Percentiles rank a stretch among this genome's conserved stretches.
Evolutionary conservation across 2,797 vertebrate species (phyloP).

Genomic region (Okamejei kenojei): DNA sequence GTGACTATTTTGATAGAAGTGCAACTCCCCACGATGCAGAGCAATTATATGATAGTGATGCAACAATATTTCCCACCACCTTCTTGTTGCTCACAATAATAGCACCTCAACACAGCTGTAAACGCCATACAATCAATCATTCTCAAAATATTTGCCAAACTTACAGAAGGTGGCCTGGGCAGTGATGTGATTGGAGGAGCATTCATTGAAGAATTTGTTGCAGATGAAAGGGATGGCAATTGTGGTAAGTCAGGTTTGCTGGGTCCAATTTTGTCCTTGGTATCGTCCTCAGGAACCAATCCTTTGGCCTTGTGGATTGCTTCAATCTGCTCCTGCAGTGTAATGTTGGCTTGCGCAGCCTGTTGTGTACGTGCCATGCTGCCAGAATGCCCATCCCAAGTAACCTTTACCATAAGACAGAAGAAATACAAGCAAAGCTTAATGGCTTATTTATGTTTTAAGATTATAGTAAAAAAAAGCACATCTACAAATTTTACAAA

Average conservation of each 20-base stretch:
- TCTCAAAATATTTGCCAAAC: neutral
- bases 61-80: neutral
- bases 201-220: conserved; percentile 64
- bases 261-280: conserved; percentile 93
- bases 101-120: neutral
- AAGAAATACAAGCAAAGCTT: neutral
- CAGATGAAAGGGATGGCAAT: conserved; percentile 62
- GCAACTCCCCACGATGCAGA: neutral
- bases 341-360: conserved; percentile 96
- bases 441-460: neutral
- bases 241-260: conserved; percentile 87
- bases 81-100: neutral
- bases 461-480: neutral
- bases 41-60: neutral
- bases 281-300: conserved; percentile 91
- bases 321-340: conserved; percentile 96
- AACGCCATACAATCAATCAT: neutral
- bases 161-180: conserved; percentile 72
- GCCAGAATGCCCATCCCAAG: conserved; percentile 96
- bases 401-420: conserved; percentile 60
- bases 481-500: neutral
- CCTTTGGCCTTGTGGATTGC: conserved; percentile 98
- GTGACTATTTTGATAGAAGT: neutral
- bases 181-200: conserved; percentile 62
- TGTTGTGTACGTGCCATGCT: conserved; percentile 98